Conservation (phyloP, 2,888 invertebrate genomes). For the Lochmaea capreae region DNA sequence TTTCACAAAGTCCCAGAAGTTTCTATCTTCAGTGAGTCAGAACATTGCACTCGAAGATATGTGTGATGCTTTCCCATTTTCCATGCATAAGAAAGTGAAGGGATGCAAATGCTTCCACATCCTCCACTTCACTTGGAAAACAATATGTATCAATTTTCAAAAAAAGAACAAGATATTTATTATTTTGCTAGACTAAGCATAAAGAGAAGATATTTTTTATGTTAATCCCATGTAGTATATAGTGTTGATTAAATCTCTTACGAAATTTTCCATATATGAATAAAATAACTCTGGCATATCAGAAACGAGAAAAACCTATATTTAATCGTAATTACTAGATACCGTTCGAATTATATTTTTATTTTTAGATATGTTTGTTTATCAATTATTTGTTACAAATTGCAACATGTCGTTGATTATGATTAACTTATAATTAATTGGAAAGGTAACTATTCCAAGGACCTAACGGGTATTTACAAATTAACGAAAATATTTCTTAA, state of each 20-base stretch:
- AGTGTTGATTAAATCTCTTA: background rate
- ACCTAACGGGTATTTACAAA: conserved; percentile 2
- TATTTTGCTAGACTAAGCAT: background rate
- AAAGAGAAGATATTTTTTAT: background rate
- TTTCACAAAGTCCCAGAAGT: too few species aligned
- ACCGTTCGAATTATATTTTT: background rate
- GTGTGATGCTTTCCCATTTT: too few species aligned
- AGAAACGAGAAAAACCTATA: background rate
- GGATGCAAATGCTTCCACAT: too few species aligned
- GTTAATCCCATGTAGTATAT: background rate
- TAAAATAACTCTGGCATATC: background rate
- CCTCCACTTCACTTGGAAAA: too few species aligned
- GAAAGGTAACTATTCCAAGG: conserved; percentile 28
- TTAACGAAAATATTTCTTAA: conserved; percentile 12
- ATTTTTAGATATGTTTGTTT: conserved; percentile 14
- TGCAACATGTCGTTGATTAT: conserved; percentile 8
- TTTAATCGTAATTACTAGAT: background rate
- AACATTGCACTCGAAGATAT: too few species aligned
- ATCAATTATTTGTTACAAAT: conserved; percentile 8
- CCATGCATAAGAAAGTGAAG: too few species aligned
- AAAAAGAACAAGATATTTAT: background rate
- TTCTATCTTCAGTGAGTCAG: too few species aligned
- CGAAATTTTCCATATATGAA: background rate
- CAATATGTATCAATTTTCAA: too few species aligned
- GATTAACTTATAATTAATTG: conserved; percentile 9